phyloP scores from a whole-genome alignment of 2,888 invertebrate genomes.

The Drosophila barbarae region DNA sequence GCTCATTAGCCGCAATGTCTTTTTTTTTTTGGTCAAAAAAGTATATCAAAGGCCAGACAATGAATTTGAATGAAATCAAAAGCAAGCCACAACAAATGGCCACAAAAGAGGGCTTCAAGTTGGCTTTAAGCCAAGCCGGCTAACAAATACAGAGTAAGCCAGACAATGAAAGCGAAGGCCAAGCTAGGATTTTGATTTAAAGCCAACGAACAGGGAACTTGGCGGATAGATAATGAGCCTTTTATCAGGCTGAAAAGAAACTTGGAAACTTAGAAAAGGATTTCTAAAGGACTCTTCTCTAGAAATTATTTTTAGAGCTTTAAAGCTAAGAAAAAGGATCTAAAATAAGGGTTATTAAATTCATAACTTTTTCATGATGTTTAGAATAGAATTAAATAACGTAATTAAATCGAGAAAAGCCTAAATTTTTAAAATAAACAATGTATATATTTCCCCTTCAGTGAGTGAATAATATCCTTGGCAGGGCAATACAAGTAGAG shows the following conservation, averaged over 20 bases:
- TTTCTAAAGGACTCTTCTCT: too few relatives aligned
- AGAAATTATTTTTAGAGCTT: background rate
- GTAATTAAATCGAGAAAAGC: too few relatives aligned
- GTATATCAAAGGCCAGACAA: conserved; percentile 25
- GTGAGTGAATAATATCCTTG: background rate
- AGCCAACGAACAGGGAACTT: conserved; percentile 14
- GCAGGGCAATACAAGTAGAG: conserved; percentile 6
- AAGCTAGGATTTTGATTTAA: conserved; percentile 48
- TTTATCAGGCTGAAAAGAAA: conserved; percentile 6
- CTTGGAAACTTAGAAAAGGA: background rate
- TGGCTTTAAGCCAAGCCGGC: conserved; percentile 12
- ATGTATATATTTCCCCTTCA: background rate
- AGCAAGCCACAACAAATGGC: conserved; percentile 15
- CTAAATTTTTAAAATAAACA: background rate
- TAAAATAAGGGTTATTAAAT: too few relatives aligned
- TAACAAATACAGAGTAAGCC: conserved; percentile 27
- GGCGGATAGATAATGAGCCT: conserved; percentile 32
- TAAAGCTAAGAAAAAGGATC: background rate
- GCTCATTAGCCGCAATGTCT: conserved; percentile 66
- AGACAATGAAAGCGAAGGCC: conserved; percentile 45
- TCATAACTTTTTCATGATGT: background rate
- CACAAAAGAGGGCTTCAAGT: background rate
- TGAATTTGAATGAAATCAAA: conserved; percentile 57
- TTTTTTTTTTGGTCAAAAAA: conserved; percentile 23
- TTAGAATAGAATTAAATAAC: too few relatives aligned